phyloP scores from a whole-genome alignment of 1,140 invertebrate genomes.

The Drosophila repletoides region DNA sequence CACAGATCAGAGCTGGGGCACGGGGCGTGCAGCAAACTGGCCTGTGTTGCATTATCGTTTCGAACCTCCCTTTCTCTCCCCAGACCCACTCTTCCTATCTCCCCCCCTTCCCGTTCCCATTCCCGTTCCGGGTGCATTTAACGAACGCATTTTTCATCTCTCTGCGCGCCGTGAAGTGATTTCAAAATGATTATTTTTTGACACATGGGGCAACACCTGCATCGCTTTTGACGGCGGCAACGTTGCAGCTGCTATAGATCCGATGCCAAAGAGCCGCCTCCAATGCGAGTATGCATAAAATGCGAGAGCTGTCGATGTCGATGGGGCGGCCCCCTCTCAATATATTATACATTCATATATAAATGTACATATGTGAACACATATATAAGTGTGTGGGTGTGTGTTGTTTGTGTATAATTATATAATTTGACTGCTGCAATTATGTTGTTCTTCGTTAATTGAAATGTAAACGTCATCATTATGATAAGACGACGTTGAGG shows the following conservation, averaged over 20 bases:
- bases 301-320: constrained; percentile 18
- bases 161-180: constrained; percentile 59
- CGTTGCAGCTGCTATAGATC: constrained; percentile 54
- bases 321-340: neutral
- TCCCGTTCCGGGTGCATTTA: constrained; percentile 39
- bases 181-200: constrained; percentile 79
- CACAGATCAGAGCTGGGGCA: neutral
- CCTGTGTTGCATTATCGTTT: constrained; percentile 24
- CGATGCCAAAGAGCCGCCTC: constrained; percentile 31
- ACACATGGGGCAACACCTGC: constrained; percentile 77
- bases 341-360: neutral
- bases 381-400: neutral
- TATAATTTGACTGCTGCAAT: constrained; percentile 79
- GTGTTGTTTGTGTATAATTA: constrained; percentile 71
- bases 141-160: constrained; percentile 70
- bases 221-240: constrained; percentile 47
- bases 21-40: neutral
- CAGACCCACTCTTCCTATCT: too few relatives aligned
- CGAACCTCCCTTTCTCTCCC: neutral
- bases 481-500: constrained; percentile 60
- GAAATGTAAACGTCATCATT: constrained; percentile 80
- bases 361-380: neutral
- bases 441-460: constrained; percentile 76
- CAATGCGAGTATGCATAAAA: constrained; percentile 48
- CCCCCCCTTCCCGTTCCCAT: constrained; percentile 2